Conservation (phyloP, 2,888 invertebrate species). For the Drosophila neonasuta region DNA sequence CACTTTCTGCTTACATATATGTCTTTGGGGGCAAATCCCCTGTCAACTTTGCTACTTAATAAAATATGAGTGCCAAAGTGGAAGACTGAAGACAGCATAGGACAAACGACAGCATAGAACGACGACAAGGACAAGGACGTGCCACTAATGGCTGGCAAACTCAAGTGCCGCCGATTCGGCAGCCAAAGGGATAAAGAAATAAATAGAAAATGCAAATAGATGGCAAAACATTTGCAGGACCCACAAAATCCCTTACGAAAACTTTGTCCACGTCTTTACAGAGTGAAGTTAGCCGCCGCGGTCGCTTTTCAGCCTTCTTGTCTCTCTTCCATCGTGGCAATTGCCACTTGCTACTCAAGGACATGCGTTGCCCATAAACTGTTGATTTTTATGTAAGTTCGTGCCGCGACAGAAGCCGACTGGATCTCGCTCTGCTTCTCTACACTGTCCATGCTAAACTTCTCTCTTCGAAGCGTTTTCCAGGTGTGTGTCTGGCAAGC, state of each 20-base stretch:
- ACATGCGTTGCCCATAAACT: slow-evolving; percentile 73
- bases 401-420: slow-evolving; percentile 50
- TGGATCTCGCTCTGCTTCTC: slow-evolving; percentile 13
- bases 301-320: background rate
- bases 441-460: background rate
- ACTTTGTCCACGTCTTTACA: slow-evolving; percentile 52
- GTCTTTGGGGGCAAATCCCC: slow-evolving; percentile 63
- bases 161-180: slow-evolving; percentile 61
- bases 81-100: slow-evolving; percentile 37
- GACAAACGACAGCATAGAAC: slow-evolving; percentile 14
- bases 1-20: slow-evolving; percentile 36
- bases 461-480: background rate
- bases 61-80: slow-evolving; percentile 76
- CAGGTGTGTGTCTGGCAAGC: slow-evolving; percentile 30
- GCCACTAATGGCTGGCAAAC: slow-evolving; percentile 71
- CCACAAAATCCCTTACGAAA: slow-evolving; percentile 39
- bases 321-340: background rate
- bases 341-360: slow-evolving; percentile 59
- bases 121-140: slow-evolving; percentile 54
- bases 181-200: slow-evolving; percentile 72
- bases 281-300: slow-evolving; percentile 22
- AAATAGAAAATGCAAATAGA: slow-evolving; percentile 78
- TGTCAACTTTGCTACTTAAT: slow-evolving; percentile 78
- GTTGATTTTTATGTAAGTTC: slow-evolving; percentile 74
- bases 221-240: slow-evolving; percentile 70